Base-by-base conservation (phyloP, 2,888 invertebrate genomes). In the Macrosiphum euphorbiae region DNA sequence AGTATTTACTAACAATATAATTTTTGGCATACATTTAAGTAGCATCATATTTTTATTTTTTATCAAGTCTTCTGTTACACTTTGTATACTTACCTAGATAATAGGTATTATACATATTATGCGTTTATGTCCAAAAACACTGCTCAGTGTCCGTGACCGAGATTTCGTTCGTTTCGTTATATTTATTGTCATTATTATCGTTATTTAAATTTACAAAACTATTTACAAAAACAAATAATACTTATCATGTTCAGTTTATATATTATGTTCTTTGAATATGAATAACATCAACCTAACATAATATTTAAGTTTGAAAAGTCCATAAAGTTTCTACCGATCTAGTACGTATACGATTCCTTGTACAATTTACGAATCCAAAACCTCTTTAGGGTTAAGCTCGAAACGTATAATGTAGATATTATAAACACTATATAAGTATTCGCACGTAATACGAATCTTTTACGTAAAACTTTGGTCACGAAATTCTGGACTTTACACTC, bases 241-340 rank as follows among this genome's bases (percentile, higher is more conserved):
- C 20, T 78, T 20, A 78, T 20, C 16, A n/a, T 35, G 16, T 67
- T 67, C 16, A 67, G 35, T 35, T 13, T 3, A 11, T 52, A 52
- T 50, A 55, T 24, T 20, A 78, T 20, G 35, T 78, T 20, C 20
- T 78, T 78, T 78, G 8, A 7, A 78, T 35, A 16, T 20, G 20
- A 78, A 78, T 35, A 35, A 78, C 2, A 8, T 41, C 8, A 78
- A 78, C 35, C 55, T 55, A 55, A 20, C 35, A 78, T 35, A 5
- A 78, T 35, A 78, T 78, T 78, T 24, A 78, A 35, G 35, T 78
- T 78, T 78, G 78, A 78, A 78, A 78, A 78, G 78, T 78, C 78
- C 78, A 35, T 35, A 24, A 78, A 78, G 78, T 35, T 20, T 78
- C 35, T 16, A 35, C 20, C 35, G 35, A 41, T 20, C 78, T 20